These are phyloP conservation scores for Dyspetes luteomarginatus DNA, from an alignment of 2,888 invertebrate species.

Conservation along the genomic window DNA sequence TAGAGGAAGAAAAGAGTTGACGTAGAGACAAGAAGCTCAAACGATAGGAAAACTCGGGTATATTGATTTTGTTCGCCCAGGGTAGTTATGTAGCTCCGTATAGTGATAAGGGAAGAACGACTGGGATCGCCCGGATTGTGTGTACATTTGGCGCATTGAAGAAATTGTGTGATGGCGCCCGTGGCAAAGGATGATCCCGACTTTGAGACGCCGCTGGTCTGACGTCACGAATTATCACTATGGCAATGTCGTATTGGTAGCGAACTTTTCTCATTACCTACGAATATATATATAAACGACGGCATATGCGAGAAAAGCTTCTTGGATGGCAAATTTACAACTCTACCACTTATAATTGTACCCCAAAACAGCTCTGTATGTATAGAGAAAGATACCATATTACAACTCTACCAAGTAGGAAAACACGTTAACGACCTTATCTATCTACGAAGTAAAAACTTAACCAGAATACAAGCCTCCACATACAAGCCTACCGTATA, in stretches of 20 bases:
- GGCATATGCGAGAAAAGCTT: too few species aligned
- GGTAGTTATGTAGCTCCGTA: slow-evolving; percentile 19
- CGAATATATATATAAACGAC: not conserved
- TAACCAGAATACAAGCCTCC: too few species aligned
- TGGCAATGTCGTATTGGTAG: not conserved
- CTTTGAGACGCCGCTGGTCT: slow-evolving; percentile 23
- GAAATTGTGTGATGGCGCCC: slow-evolving; percentile 9
- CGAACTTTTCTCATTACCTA: not conserved
- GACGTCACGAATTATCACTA: slow-evolving; percentile 9
- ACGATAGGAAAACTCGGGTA: slow-evolving; percentile 13
- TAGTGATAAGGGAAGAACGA: slow-evolving; percentile 18
- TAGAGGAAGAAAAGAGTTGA: not conserved
- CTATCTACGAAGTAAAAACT: too few species aligned
- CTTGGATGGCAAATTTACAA: too few species aligned
- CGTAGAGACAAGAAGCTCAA: slow-evolving; percentile 6
- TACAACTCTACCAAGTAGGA: too few species aligned
- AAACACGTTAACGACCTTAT: too few species aligned
- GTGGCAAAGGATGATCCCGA: slow-evolving; percentile 6
- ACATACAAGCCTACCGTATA: too few species aligned
- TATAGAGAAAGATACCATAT: too few species aligned
- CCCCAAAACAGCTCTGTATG: too few species aligned
- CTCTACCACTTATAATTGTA: too few species aligned
- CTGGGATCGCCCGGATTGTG: not conserved
- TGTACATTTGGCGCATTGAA: slow-evolving; percentile 2
- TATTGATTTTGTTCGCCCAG: slow-evolving; percentile 50